phyloP scores from a whole-genome alignment of 2,113 vertebrate genomes.

The Etheostoma spectabile region DNA sequence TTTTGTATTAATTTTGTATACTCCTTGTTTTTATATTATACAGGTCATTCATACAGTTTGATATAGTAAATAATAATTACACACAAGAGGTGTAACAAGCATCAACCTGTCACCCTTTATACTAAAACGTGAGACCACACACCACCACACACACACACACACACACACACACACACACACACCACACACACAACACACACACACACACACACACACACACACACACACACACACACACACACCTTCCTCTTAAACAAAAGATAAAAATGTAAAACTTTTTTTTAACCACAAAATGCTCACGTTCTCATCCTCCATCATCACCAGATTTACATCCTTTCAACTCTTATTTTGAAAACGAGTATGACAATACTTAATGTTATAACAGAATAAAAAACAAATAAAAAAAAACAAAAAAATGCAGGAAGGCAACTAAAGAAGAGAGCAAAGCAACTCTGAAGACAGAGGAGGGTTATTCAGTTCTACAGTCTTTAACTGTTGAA shows the following conservation, averaged over 20 bases:
- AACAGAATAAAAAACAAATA: constrained; percentile 60
- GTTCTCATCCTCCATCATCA: constrained; percentile 55
- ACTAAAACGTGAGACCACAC: too few relatives aligned
- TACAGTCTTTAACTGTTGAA: constrained; percentile 15
- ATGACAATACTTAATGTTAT: constrained; percentile 71
- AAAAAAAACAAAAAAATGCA: constrained; percentile 60
- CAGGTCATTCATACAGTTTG: constrained; percentile 84
- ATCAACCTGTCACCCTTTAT: constrained; percentile 68
- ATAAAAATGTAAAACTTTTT: constrained; percentile 76
- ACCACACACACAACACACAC: constrained; percentile 71
- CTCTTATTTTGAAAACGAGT: constrained; percentile 57
- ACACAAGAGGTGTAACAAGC: constrained; percentile 74
- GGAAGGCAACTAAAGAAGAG: constrained; percentile 78
- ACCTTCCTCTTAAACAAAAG: constrained; percentile 60
- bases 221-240: constrained; percentile 13
- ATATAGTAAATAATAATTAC: constrained; percentile 83
- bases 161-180: constrained; percentile 22
- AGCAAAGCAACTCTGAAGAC: constrained; percentile 59
- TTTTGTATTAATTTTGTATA: constrained; percentile 84
- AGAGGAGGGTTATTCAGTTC: constrained; percentile 25
- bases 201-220: constrained; percentile 29
- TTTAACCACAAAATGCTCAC: constrained; percentile 49
- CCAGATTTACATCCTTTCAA: constrained; percentile 57
- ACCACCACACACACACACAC: constrained; percentile 57
- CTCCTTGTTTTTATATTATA: constrained; percentile 82